These are phyloP conservation scores for Sinocyclocheilus anophthalmus DNA, from an alignment of 2,113 vertebrate genomes.

Conservation along the genomic window DNA sequence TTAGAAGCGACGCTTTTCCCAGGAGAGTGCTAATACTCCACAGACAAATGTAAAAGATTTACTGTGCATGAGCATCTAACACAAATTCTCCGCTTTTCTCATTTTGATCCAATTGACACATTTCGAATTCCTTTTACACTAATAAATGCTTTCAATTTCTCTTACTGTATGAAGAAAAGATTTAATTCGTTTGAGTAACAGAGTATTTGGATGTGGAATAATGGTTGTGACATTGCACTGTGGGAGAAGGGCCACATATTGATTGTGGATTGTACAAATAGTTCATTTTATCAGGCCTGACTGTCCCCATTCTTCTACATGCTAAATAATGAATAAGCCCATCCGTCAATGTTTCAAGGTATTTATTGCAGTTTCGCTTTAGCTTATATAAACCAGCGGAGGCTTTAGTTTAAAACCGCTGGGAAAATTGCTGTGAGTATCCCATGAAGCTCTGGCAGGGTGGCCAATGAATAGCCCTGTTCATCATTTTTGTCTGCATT, in stretches of 20 bases:
- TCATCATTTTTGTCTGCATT: conserved; percentile 48
- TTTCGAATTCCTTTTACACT: conserved; percentile 80
- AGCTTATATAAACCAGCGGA: conserved; percentile 57
- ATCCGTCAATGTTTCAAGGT: conserved; percentile 63
- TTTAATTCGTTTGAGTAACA: conserved; percentile 71
- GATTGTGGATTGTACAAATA: conserved; percentile 67
- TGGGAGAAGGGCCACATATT: conserved; percentile 54
- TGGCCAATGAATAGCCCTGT: conserved; percentile 44
- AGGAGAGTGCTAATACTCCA: conserved; percentile 83
- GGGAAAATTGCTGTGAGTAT: conserved; percentile 52
- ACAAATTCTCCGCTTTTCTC: conserved; percentile 87
- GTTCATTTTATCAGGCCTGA: conserved; percentile 64
- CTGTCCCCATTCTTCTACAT: conserved; percentile 59
- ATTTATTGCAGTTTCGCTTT: conserved; percentile 59
- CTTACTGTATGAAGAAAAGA: conserved; percentile 77
- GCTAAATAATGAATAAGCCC: conserved; percentile 67
- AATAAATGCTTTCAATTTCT: conserved; percentile 85
- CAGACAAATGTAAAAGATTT: conserved; percentile 93
- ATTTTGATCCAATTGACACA: conserved; percentile 92
- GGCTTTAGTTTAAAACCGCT: conserved; percentile 49
- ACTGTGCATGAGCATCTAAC: conserved; percentile 90
- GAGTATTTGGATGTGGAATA: conserved; percentile 28
- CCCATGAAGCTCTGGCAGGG: conserved; percentile 49
- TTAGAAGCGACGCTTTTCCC: conserved; percentile 83
- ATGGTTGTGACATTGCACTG: conserved; percentile 45